These are phyloP conservation scores for Xylota segnis DNA, from an alignment of 2,888 invertebrate species.

Conservation along the genomic window DNA sequence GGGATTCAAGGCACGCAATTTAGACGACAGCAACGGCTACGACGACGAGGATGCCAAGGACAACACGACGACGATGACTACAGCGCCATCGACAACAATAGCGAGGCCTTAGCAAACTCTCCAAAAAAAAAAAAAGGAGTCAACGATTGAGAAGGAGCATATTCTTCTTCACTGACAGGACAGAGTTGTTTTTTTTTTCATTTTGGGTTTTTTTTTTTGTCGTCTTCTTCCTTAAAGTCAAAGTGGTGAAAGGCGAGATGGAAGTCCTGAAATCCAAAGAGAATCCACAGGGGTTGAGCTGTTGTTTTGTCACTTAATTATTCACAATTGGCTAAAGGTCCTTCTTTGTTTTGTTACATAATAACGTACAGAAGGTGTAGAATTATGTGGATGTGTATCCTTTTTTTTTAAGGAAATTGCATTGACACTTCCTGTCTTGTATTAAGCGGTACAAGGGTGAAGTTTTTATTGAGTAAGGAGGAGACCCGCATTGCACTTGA, in stretches of 20 bases:
- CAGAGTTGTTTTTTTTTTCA: conserved; percentile 4
- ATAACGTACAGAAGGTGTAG: conserved; percentile 19
- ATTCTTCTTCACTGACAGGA: conserved; percentile 39
- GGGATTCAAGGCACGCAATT: conserved; percentile 65
- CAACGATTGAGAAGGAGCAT: conserved; percentile 33
- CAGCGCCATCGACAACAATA: conserved; percentile 37
- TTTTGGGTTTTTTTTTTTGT: background rate
- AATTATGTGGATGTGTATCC: background rate
- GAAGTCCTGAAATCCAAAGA: conserved; percentile 19
- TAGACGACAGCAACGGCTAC: conserved; percentile 52
- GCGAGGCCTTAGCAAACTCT: conserved; percentile 21
- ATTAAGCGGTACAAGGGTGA: background rate
- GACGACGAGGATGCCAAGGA: conserved; percentile 31
- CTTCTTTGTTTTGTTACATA: conserved; percentile 18
- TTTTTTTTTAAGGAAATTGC: conserved; percentile 7
- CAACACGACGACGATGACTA: conserved; percentile 28
- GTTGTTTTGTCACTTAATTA: conserved; percentile 57
- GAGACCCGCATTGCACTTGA: background rate
- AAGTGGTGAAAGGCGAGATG: background rate
- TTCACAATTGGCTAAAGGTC: conserved; percentile 38
- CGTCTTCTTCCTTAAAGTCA: no score
- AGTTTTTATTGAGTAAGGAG: background rate
- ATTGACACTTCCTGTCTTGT: conserved; percentile 13
- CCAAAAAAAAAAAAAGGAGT: conserved; percentile 24
- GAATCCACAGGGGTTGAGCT: conserved; percentile 43